Percentiles rank a stretch among this genome's conserved stretches.
phyloP scores from a whole-genome alignment of 2,797 vertebrate species.

The Ficedula albicollis region DNA sequence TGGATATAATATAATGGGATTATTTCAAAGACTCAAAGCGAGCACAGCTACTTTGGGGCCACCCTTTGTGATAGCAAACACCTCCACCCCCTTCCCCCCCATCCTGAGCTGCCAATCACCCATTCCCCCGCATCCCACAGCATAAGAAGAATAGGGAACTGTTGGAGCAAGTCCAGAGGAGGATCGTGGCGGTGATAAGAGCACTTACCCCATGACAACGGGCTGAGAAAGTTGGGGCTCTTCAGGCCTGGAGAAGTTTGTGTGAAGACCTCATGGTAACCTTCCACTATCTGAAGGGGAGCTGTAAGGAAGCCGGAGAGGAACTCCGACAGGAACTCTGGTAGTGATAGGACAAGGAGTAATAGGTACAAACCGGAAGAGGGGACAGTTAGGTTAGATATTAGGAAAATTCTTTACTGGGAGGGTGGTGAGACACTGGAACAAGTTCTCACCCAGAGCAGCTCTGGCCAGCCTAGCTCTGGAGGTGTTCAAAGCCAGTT shows the following conservation, averaged over 20 bases:
- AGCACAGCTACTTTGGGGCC: neutral
- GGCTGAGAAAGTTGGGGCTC: neutral
- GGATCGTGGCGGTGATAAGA: neutral
- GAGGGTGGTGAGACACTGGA: neutral
- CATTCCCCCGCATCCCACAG: neutral
- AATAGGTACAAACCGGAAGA: neutral
- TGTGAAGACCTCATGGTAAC: neutral
- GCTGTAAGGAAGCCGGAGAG: fast-evolving
- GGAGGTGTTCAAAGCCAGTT: neutral
- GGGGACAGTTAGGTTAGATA: neutral
- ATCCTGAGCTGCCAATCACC: fast-evolving
- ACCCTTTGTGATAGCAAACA: neutral
- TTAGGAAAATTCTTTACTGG: neutral
- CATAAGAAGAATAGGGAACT: neutral
- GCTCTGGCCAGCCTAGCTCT: neutral
- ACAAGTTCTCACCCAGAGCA: too few species aligned
- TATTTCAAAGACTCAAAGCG: neutral
- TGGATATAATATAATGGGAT: fast-evolving
- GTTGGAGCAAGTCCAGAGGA: neutral
- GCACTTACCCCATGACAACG: neutral
- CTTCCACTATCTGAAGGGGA: neutral
- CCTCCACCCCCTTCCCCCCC: too few species aligned
- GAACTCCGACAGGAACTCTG: neutral
- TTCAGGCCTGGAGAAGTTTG: neutral
- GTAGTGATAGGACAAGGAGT: neutral